Conservation (phyloP, 1,140 invertebrate species). For the Semibalanus balanoides region DNA sequence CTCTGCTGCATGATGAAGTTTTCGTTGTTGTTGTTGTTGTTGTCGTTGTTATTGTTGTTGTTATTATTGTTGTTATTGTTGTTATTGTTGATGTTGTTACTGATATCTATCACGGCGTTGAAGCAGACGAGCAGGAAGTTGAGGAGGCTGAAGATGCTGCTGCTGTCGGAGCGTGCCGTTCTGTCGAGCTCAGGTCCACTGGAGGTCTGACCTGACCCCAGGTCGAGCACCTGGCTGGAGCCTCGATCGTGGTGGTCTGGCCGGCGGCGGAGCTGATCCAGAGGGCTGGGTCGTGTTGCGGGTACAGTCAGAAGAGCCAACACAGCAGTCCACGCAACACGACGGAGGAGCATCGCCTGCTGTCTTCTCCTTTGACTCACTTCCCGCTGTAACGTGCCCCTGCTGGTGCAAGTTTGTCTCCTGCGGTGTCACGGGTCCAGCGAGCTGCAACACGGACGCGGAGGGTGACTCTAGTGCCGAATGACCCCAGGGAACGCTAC, state of each 20-base stretch:
- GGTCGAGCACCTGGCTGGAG: background rate
- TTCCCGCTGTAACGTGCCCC: no score
- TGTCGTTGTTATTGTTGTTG: slow-evolving; percentile 11
- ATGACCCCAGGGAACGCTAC: no score
- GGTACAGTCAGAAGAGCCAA: background rate
- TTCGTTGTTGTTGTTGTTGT: slow-evolving; percentile 12
- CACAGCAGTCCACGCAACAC: background rate
- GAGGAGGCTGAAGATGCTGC: slow-evolving; percentile 1
- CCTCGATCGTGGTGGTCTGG: background rate
- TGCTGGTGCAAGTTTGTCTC: no score
- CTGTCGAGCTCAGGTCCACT: background rate
- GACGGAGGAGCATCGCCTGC: background rate
- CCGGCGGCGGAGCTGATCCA: background rate
- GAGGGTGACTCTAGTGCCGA: no score
- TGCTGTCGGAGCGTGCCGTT: background rate
- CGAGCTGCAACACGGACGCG: no score
- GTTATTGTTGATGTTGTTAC: slow-evolving; percentile 12
- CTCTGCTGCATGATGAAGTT: background rate
- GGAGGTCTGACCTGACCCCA: background rate
- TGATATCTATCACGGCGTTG: slow-evolving; percentile 9
- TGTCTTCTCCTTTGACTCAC: no score
- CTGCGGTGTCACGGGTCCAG: no score
- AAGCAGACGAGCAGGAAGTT: slow-evolving; percentile 12
- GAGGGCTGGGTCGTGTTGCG: background rate
- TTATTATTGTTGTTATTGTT: slow-evolving; percentile 13